Conservation (phyloP, 2,113 vertebrate species). For the Eupsittula cactorum region DNA sequence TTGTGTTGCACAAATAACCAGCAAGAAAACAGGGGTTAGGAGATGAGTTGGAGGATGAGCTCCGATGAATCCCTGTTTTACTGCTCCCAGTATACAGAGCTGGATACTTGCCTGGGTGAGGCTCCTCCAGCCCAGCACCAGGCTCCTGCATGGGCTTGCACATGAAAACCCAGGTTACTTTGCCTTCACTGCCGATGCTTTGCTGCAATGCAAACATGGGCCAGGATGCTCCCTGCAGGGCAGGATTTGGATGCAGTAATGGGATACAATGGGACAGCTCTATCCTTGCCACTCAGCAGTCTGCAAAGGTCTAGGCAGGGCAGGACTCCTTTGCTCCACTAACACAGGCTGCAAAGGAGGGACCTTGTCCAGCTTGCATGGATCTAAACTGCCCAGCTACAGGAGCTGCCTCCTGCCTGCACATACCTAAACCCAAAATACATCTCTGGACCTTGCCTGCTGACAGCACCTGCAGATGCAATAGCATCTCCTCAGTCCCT, state of each 20-base stretch:
- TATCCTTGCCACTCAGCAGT: not conserved
- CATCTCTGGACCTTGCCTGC: not conserved
- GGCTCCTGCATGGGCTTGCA: not conserved
- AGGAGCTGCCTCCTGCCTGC: not conserved
- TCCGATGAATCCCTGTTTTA: not conserved
- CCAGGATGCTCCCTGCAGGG: not conserved
- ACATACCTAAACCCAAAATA: not conserved
- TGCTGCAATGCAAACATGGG: not conserved
- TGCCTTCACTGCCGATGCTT: not conserved
- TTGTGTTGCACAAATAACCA: not conserved
- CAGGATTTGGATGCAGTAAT: not conserved
- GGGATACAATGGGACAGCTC: not conserved
- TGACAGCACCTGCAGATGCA: not conserved
- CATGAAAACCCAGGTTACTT: not conserved
- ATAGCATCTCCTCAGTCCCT: not conserved
- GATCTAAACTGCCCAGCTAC: not conserved
- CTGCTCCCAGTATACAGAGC: not conserved
- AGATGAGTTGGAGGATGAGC: not conserved
- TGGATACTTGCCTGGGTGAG: not conserved
- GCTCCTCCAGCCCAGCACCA: not conserved
- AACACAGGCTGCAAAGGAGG: not conserved
- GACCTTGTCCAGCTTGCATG: not conserved
- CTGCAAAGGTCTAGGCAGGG: not conserved
- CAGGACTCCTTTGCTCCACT: not conserved
- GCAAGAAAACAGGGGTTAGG: not conserved